phyloP scores from a whole-genome alignment of 2,113 vertebrate species.

The Vicugna pacos region DNA sequence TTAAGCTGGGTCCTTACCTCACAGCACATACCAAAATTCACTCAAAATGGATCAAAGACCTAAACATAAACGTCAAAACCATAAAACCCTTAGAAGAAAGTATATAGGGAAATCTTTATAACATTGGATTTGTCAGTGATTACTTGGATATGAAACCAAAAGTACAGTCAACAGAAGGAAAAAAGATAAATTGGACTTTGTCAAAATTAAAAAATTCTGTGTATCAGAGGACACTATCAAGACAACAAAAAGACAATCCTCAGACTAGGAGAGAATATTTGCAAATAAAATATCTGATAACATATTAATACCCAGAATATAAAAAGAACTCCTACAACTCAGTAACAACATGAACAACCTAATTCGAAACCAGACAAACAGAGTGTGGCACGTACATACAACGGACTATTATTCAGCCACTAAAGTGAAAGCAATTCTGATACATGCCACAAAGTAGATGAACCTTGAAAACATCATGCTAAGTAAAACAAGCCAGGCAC shows the following conservation, averaged over 20 bases:
- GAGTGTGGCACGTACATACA: neutral
- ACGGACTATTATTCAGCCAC: neutral
- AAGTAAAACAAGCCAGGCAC: neutral
- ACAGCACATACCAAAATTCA: neutral
- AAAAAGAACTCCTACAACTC: neutral
- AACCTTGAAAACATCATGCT: neutral
- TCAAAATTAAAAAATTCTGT: conserved; percentile 45
- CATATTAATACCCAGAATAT: neutral
- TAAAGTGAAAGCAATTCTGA: neutral
- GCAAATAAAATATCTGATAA: neutral
- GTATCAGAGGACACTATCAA: neutral
- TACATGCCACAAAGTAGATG: neutral
- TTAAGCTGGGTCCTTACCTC: neutral
- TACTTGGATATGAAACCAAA: neutral
- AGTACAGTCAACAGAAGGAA: neutral
- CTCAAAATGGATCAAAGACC: conserved; percentile 7
- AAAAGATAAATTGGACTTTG: neutral
- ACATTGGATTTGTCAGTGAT: neutral
- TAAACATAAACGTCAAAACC: neutral
- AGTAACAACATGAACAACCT: neutral
- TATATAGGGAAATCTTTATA: conserved; percentile 1
- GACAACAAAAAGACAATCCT: conserved; percentile 12
- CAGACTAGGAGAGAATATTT: conserved; percentile 15
- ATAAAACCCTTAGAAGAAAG: neutral
- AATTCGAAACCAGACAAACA: neutral